Conservation (phyloP, 2,113 vertebrate genomes). For the Esox niger region DNA sequence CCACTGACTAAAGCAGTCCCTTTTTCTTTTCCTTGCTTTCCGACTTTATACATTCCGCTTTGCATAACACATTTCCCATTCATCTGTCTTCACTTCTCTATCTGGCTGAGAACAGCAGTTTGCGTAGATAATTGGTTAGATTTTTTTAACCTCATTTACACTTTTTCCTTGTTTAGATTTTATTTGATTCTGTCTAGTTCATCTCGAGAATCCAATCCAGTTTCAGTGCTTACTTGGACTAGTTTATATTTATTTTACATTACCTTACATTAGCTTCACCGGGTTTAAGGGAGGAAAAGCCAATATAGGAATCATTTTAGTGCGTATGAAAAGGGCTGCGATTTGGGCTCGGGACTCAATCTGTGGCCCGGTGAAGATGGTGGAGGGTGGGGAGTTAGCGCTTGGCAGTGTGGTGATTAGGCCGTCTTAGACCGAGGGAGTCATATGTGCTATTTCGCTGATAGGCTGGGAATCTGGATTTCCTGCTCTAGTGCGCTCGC, state of each 20-base stretch:
- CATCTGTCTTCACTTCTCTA: constrained; percentile 26
- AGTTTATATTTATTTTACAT: constrained; percentile 54
- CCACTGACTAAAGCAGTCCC: constrained; percentile 26
- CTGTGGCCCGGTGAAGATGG: constrained; percentile 67
- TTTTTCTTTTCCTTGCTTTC: constrained; percentile 42
- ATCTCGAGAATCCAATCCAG: neutral
- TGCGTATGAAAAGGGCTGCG: constrained; percentile 65
- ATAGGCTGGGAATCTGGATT: constrained; percentile 80
- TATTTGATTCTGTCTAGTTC: constrained; percentile 6
- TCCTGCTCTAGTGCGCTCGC: constrained; percentile 73
- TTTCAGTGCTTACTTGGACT: constrained; percentile 3
- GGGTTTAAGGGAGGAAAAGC: constrained; percentile 62
- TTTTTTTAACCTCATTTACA: constrained; percentile 20
- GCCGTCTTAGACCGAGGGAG: constrained; percentile 63
- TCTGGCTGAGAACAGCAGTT: constrained; percentile 47
- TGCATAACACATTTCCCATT: constrained; percentile 30
- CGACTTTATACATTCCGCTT: constrained; percentile 52
- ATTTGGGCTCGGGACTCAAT: constrained; percentile 76
- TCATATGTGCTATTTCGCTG: constrained; percentile 78
- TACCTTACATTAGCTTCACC: constrained; percentile 63
- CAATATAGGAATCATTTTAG: constrained; percentile 75
- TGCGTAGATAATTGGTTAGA: constrained; percentile 52
- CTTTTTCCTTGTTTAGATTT: constrained; percentile 58
- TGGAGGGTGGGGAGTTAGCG: constrained; percentile 61
- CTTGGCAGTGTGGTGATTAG: constrained; percentile 73